Evolutionary conservation across 1,140 invertebrate genomes (phyloP), one percentile per base, ranked within the genome.

Genomic region (Rhysida immarginata): DNA sequence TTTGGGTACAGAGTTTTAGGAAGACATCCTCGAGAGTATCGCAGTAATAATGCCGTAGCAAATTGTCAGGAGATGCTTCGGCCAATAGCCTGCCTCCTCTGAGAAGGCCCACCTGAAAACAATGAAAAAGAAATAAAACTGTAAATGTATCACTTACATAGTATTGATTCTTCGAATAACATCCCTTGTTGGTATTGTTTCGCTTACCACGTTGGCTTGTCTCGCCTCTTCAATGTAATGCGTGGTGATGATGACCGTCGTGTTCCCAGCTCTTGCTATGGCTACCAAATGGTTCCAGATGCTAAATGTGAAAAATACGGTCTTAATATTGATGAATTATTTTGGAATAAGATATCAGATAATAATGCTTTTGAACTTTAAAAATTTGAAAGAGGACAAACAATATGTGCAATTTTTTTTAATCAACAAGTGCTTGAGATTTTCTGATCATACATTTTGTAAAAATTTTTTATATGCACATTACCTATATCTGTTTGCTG

Each of bases 201-300:
- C n/a, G n/a, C 74, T 77, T 76, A 90, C 86, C 65, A 81, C 82
- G 67, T 89, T 80, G 35, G 87, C 87, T 73, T 91, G 85, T 61
- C 85, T 72, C 0, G 90, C 90, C 69, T 95, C 90, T 69, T 93
- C 88, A 58, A 93, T 91, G 63, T 93, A 94, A 75, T 94, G 89
- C 20, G 90, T 94, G 1, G 90, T 94, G 60, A 94, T 88, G 60
- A 95, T 90, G 57, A 95, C 85, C 3, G 89, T 94, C 65, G 86
- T 90, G 62, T 81, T 79, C 24, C 82, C 80, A 53, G 82, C 82
- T 70, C 80, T 80, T 60, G 86, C 85, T 59, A 94, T 83, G 64
- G 83, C 80, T 21, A 90, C 81, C 62, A 94, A 72, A 66, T 94
- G 88, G 61, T 87, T 85, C 89, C 89, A 95, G 63, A 95, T 93